Conservation (phyloP, 1,140 invertebrate genomes). For the Arion vulgaris region DNA sequence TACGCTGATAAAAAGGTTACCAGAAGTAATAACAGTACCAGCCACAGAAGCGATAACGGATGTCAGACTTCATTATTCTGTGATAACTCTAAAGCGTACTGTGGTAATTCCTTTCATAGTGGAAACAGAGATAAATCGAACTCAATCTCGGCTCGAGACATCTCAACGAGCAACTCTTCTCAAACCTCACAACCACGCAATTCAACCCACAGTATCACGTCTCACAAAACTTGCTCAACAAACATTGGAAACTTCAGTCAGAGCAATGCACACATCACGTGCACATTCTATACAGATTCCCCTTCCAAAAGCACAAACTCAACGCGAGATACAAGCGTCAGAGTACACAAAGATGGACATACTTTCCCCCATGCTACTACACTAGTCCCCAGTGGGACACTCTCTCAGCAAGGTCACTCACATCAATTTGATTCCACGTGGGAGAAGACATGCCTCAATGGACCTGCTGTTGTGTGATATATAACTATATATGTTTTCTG, state of each 20-base stretch:
- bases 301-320: conserved; percentile 14
- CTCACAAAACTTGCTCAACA: conserved; percentile 5
- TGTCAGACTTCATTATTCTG: conserved; percentile 21
- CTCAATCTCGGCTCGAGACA: neutral
- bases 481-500: no score
- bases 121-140: neutral
- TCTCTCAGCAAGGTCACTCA: conserved; percentile 36
- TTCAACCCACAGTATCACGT: neutral
- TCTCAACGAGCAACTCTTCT: conserved; percentile 8
- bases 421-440: conserved; percentile 53
- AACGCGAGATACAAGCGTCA: conserved; percentile 49
- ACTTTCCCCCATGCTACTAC: conserved; percentile 40
- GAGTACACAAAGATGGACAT: conserved; percentile 54
- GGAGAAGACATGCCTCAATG: conserved; percentile 48
- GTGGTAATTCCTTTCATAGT: neutral
- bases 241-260: neutral
- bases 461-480: conserved; percentile 56
- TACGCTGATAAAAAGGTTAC: neutral
- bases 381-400: conserved; percentile 4
- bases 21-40: neutral
- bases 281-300: conserved; percentile 14
- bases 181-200: conserved; percentile 25
- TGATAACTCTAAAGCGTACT: neutral
- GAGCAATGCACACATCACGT: conserved; percentile 31
- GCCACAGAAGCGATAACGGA: neutral